Evolutionary conservation across 2,888 invertebrate species (phyloP).

Genomic region (Chamaedrilus cognettii): DNA sequence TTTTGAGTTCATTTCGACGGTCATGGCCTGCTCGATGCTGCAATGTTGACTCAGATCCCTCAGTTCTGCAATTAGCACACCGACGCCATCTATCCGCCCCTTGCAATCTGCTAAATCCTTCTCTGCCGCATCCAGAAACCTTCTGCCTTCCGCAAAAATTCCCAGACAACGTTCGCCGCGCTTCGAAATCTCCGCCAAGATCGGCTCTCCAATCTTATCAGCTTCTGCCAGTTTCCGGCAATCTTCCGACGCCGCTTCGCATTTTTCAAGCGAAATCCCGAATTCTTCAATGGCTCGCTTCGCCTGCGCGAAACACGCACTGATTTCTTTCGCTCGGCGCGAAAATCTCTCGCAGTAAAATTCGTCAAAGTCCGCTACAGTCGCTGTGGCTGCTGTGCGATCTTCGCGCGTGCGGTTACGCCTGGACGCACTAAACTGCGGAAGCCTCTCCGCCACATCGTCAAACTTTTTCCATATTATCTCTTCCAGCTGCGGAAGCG

Average conservation of each 20-base stretch:
- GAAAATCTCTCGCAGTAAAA: background rate
- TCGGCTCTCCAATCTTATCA: too few relatives aligned
- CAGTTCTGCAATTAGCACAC: background rate
- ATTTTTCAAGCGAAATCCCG: background rate
- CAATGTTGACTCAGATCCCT: background rate
- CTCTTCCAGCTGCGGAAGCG: background rate
- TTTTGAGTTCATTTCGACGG: too few relatives aligned
- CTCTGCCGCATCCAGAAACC: too few relatives aligned
- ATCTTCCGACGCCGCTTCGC: too few relatives aligned
- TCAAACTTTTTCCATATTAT: background rate
- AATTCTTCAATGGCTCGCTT: background rate
- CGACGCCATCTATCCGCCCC: background rate
- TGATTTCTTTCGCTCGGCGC: background rate
- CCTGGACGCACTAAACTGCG: background rate
- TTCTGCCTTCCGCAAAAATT: too few relatives aligned
- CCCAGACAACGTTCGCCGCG: too few relatives aligned
- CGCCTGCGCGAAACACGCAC: background rate
- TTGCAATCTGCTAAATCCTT: background rate
- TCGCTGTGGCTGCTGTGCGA: background rate
- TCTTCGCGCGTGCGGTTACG: background rate
- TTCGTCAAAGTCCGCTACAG: background rate
- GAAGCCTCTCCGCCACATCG: background rate
- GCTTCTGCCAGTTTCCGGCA: too few relatives aligned
- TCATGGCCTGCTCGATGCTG: too few relatives aligned
- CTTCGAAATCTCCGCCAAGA: too few relatives aligned